Conservation (phyloP, 2,797 vertebrate species). For the Pangasius mekongensis region DNA sequence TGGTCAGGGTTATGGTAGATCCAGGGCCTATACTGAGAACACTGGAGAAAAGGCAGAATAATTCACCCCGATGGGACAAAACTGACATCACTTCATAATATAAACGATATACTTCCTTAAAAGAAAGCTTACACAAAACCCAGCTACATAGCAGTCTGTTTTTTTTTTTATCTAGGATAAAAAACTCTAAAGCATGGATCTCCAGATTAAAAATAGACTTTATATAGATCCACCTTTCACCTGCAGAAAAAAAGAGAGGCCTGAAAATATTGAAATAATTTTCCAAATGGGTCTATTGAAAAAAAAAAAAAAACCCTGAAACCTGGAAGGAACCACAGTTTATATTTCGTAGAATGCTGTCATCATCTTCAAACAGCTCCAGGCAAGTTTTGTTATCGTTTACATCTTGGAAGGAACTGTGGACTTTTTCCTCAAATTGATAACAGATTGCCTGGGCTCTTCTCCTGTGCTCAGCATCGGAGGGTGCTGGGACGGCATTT, state of each 20-base stretch:
- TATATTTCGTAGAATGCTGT: conserved; percentile 80
- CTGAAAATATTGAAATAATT: conserved; percentile 35
- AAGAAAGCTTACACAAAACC: not conserved
- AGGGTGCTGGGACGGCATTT: conserved; percentile 72
- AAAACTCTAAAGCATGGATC: conserved; percentile 1
- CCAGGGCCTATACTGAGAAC: not conserved
- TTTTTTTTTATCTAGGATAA: too few species aligned
- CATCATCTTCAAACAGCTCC: conserved; percentile 84
- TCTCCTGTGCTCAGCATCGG: conserved; percentile 76
- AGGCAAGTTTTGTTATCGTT: conserved; percentile 87
- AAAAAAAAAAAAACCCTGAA: conserved; percentile 63
- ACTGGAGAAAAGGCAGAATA: not conserved
- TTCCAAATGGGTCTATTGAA: conserved; percentile 54
- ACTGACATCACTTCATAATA: not conserved
- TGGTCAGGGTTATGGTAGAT: not conserved
- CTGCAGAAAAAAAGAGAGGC: conserved; percentile 33
- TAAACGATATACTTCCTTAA: not conserved
- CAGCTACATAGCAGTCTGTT: not conserved
- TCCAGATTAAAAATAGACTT: conserved; percentile 39
- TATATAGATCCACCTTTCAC: conserved; percentile 37
- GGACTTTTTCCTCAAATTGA: conserved; percentile 85
- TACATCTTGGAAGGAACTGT: conserved; percentile 85
- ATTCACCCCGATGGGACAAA: not conserved
- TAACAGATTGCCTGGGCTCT: conserved; percentile 83
- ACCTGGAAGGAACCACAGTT: conserved; percentile 72